Evolutionary conservation across 2,797 vertebrate genomes (phyloP), one percentile per base, ranked within the genome.

Genomic region (Galago senegalensis): DNA sequence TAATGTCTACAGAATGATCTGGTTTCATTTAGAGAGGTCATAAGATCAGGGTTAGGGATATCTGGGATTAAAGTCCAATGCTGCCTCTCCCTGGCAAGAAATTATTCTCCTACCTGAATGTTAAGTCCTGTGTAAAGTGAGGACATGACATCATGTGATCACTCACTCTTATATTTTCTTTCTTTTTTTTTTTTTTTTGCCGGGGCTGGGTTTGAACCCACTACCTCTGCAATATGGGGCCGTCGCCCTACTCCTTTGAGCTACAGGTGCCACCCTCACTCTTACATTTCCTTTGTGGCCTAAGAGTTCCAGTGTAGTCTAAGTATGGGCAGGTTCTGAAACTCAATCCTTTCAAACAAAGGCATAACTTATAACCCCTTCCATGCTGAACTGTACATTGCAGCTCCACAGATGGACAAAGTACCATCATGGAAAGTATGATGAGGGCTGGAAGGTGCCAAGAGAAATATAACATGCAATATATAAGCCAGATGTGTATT

Each of bases 401-500:
- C 84, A 79, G 31, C 40, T 46, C 73, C 18, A 8, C 49, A 92
- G 81, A 84, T 65, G 63, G 63, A 67, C 61, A 9, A 6, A 56
- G 4, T 2, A 18, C 40, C 53, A 46, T 67, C 75, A 61, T 37
- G 93, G 94, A 97, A 96, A 95, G 46, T 83, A 60, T 96, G 96
- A 97, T 49, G 17, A 67, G 16, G 17, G 31, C 60, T 60, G 29
- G 2, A 60, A 20, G 37, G 37, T 72, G 89, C 91, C 93, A 93
- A 83, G 58, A 61, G 83, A 76, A 96, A 95, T 79, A 76, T 9
- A 93, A 67, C n/a, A 60, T 46, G 31, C 53, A 10, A 67, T 85
- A 90, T 61, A 83, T 46, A 89, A 96, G 96, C 94, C 97, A 96
- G 95, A 97, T 97, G 93, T 90, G 85, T 65, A 65, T 56, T 49